Evolutionary conservation across 2,888 invertebrate genomes (phyloP).

Genomic region (Nasonovia ribisnigri): DNA sequence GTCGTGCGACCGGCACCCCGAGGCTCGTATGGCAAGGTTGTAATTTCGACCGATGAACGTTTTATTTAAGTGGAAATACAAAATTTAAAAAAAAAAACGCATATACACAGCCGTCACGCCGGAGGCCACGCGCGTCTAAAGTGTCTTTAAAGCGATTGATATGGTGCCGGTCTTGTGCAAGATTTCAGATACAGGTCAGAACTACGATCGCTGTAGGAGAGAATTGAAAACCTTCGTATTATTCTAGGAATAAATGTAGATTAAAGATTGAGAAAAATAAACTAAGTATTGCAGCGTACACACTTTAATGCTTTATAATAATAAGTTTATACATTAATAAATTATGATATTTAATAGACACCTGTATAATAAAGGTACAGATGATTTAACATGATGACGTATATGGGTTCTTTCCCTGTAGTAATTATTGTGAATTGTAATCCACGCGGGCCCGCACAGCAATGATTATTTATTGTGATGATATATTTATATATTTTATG

Average conservation of each 20-base stretch:
- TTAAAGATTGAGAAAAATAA: background rate
- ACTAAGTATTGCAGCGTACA: background rate
- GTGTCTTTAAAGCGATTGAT: slow-evolving; percentile 34
- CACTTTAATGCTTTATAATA: background rate
- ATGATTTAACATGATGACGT: background rate
- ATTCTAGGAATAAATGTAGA: background rate
- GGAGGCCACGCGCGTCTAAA: slow-evolving; percentile 6
- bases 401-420: background rate
- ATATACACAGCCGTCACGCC: slow-evolving; percentile 12
- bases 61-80: slow-evolving; percentile 30
- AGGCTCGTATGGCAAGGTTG: slow-evolving; percentile 42
- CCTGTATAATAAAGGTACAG: background rate
- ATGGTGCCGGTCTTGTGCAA: background rate
- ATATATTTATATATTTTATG: background rate
- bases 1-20: slow-evolving; percentile 27
- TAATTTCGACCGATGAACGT: slow-evolving; percentile 39
- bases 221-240: background rate
- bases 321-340: background rate
- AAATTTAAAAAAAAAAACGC: slow-evolving; percentile 8
- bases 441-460: background rate
- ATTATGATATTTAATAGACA: background rate
- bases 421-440: background rate
- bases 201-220: background rate
- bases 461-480: background rate
- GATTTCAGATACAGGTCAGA: background rate